A percentile compares a stretch with the other conserved stretches of the same genome.
Conservation (phyloP, 1,140 invertebrate species). For the Phthorimaea operculella region DNA sequence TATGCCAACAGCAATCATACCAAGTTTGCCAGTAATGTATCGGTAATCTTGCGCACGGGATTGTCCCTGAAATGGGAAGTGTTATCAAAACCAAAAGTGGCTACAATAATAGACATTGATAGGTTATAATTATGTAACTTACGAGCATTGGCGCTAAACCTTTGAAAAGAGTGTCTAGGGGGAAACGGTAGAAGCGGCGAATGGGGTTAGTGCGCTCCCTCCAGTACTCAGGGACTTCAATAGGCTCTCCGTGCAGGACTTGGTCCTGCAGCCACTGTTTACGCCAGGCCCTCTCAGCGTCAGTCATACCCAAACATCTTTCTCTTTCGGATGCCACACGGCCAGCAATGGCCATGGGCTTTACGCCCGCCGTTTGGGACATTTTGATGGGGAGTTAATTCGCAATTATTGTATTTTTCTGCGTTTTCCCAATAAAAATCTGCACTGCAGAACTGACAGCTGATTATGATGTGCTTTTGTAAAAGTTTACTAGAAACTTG, state of each 20-base stretch:
- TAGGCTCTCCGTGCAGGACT: slow-evolving; percentile 77
- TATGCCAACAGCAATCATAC: slow-evolving; percentile 61
- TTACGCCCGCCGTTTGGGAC: slow-evolving; percentile 59
- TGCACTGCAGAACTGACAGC: no score
- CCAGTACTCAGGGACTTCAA: slow-evolving; percentile 73
- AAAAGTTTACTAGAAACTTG: no score
- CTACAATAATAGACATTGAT: neutral
- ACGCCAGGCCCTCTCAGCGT: slow-evolving; percentile 84
- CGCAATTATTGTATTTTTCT: neutral
- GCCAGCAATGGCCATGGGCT: slow-evolving; percentile 79
- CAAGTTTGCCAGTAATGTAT: slow-evolving; percentile 73
- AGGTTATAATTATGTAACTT: slow-evolving; percentile 57
- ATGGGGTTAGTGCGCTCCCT: slow-evolving; percentile 80
- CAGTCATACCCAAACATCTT: slow-evolving; percentile 82
- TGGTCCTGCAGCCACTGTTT: slow-evolving; percentile 88
- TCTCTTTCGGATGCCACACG: slow-evolving; percentile 79
- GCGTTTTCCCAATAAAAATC: neutral
- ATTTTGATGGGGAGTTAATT: slow-evolving; percentile 24
- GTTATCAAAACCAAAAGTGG: neutral
- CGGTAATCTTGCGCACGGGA: slow-evolving; percentile 67
- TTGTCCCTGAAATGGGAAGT: slow-evolving; percentile 66
- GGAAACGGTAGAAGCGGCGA: slow-evolving; percentile 77
- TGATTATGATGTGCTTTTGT: no score
- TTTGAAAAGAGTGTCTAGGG: slow-evolving; percentile 74
- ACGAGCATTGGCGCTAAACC: slow-evolving; percentile 70